Conservation (phyloP, 2,797 vertebrate genomes). For the Siniperca undulata region DNA sequence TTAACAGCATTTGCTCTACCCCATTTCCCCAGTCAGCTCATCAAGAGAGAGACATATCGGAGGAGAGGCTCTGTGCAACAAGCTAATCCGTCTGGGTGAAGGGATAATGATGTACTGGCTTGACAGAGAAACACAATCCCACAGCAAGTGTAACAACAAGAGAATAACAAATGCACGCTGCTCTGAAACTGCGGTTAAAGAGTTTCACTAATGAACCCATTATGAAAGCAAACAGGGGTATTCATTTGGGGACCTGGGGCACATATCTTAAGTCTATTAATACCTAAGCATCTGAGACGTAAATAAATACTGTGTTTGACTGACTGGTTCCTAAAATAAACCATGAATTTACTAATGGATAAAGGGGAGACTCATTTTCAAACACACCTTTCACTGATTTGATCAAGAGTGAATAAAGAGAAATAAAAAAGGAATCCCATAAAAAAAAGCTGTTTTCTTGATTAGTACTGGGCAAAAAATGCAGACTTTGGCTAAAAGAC, state of each 20-base stretch:
- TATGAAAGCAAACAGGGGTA: conserved; percentile 59
- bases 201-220: conserved; percentile 70
- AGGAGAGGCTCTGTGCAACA: conserved; percentile 61
- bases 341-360: not conserved
- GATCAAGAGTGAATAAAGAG: conserved; percentile 41
- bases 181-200: conserved; percentile 55
- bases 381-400: conserved; percentile 41
- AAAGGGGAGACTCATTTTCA: conserved; percentile 10
- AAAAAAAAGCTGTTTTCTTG: conserved; percentile 49
- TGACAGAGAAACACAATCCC: conserved; percentile 73
- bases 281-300: conserved; percentile 22
- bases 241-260: conserved; percentile 42
- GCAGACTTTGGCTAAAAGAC: conserved; percentile 55
- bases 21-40: conserved; percentile 56
- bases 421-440: conserved; percentile 35
- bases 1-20: conserved; percentile 59
- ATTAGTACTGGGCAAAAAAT: conserved; percentile 53
- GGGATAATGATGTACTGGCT: conserved; percentile 77
- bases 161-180: conserved; percentile 66
- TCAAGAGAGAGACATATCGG: conserved; percentile 60
- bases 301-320: conserved; percentile 40
- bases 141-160: conserved; percentile 62
- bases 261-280: conserved; percentile 33
- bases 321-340: conserved; percentile 31
- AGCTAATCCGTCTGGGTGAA: conserved; percentile 75